phyloP scores from a whole-genome alignment of 2,797 vertebrate species.

The Dipus sagitta region DNA sequence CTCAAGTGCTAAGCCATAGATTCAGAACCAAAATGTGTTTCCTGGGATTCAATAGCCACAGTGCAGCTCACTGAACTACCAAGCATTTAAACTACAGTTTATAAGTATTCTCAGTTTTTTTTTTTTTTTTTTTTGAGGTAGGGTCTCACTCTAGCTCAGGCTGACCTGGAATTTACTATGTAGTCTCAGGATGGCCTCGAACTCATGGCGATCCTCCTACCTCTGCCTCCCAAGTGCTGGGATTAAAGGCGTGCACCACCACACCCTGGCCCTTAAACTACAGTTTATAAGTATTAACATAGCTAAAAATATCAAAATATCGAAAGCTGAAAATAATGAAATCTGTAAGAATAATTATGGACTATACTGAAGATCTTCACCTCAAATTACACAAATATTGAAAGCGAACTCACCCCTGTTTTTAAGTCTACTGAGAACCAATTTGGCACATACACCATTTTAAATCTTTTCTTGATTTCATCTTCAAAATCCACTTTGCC shows the following conservation, averaged over 20 bases:
- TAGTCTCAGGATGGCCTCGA: too few species aligned
- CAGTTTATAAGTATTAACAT: neutral
- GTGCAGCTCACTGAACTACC: neutral
- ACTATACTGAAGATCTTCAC: neutral
- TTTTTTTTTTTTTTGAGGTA: too few species aligned
- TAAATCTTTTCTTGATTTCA: constrained; percentile 99
- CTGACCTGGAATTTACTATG: too few species aligned
- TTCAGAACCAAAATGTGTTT: constrained; percentile 3
- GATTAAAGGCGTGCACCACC: too few species aligned
- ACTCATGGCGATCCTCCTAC: too few species aligned
- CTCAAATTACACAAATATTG: neutral
- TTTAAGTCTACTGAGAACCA: constrained; percentile 99
- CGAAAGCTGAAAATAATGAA: neutral
- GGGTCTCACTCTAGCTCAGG: too few species aligned
- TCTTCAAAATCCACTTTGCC: constrained; percentile 99
- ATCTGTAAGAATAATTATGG: constrained; percentile 35
- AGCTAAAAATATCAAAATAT: neutral
- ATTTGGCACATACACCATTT: constrained; percentile 99
- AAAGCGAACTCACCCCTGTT: constrained; percentile 94
- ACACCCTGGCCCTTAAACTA: too few species aligned
- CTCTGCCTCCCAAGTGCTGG: too few species aligned
- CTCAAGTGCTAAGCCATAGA: neutral
- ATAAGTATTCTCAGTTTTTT: too few species aligned
- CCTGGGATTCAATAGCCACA: neutral
- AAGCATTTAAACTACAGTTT: constrained; percentile 1